Base-by-base conservation (phyloP, 2,888 invertebrate species). In the Sarcophaga variegata region DNA sequence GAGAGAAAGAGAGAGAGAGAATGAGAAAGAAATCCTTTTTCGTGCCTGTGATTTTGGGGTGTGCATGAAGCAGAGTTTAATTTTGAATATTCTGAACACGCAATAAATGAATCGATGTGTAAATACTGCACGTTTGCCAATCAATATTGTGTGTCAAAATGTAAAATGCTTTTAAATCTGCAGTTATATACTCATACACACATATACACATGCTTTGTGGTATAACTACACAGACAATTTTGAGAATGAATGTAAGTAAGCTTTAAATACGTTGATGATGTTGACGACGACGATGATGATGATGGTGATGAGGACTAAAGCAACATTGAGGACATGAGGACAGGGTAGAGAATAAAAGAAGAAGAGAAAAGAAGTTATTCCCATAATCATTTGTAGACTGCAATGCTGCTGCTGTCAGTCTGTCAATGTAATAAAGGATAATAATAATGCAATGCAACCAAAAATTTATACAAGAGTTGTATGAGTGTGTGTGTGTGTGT, bases 361-460 rank as follows among this genome's bases (percentile, higher is more conserved):
- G 62, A 67, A 67, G 70, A 64, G 75, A 64, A 82, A 70, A 25
- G 63, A 59, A 79, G 59, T 81, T 81, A 78, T 81, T 86, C 78
- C 81, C 75, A 78, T 81, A 87, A 84, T 84, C 78, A 79, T 84
- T 87, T 87, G 71, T 71, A 87, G 81, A 87, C 87, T 87, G 87
- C 87, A 87, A 81, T 87, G 87, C 87, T 87, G 87, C 66, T 87
- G 11, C 84, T 87, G 87, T 86, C 86, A 86, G 47, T 78, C 86
- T 86, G 83, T 81, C 84, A 87, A 78, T 81, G 75, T 79, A 78
- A 71, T 75, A 75, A 84, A 79, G 70, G 59, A 80, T 80, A 84
- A 83, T 74, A 79, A 79, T 74, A 79, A 79, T 83, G 83, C 72
- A 75, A 70, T 79, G 59, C 75, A 84, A 84, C 64, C 75, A 64